Base-by-base conservation (phyloP, 2,888 invertebrate species). In the Cactoblastis cactorum region DNA sequence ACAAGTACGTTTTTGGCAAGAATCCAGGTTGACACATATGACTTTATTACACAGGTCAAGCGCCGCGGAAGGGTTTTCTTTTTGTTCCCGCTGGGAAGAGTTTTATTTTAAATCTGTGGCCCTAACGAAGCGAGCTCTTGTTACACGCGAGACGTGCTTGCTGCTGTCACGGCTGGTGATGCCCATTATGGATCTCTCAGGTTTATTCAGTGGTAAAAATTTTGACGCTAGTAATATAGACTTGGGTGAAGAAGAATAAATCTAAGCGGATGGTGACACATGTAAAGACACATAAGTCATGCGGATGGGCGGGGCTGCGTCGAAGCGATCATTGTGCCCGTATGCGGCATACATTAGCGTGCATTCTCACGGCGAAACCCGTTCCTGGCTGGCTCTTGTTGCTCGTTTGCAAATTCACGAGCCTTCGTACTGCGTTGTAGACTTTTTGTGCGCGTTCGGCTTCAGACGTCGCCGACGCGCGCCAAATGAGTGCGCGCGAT, bases 91-190 rank as follows among this genome's bases (percentile, higher is more conserved):
- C 67, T 68, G 74, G 70, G 69, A 74, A 71, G 74, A 73, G 77
- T 82, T 87, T 86, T 88, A 84, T 87, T 87, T 85, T 81, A 79
- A 87, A 83, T 85, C 84, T 79, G 80, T 66, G 72, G 77, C 77
- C 78, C 79, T 85, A 84, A 85, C 85, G 84, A 85, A 82, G 74
- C 81, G 73, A 67, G 74, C 73, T 80, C 84, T 77, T 74, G 79
- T 79, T 77, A 79, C 79, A 72, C 70, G 73, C 70, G 74, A 70
- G 71, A 67, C 69, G 57, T 60, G 60, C 62, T 60, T 59, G 61
- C 77, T 76, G 74, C 79, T 80, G 80, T 69, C 77, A 72, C 64
- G 64, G 32, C 39, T 49, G 28, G 24, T 22, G 18, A 41, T 41
- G 22, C 24, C 41, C 41, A 24, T 24, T 24, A 6, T 28, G 43